These are phyloP conservation scores for Tenualosa thibaudeaui DNA, from an alignment of 2,797 vertebrate genomes.

Conservation along the genomic window DNA sequence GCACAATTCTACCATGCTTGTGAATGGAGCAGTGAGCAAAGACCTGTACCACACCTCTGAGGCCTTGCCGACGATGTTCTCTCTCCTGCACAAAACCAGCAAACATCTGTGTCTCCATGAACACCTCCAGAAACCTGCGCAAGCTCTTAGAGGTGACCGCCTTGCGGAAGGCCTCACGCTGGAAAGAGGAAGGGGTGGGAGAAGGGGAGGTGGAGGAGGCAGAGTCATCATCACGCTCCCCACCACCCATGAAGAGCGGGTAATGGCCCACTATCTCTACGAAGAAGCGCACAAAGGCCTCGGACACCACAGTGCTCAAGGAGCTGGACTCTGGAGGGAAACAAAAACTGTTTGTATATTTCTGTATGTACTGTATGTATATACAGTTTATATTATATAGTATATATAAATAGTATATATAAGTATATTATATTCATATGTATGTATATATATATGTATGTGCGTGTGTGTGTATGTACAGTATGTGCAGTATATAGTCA, in stretches of 20 bases:
- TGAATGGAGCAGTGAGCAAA: background rate
- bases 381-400: too few relatives aligned
- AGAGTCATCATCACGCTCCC: constrained; percentile 87
- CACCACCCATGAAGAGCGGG: constrained; percentile 84
- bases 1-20: background rate
- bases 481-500: too few relatives aligned
- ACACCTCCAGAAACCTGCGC: constrained; percentile 92
- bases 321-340: constrained; percentile 74
- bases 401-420: too few relatives aligned
- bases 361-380: too few relatives aligned
- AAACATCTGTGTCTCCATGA: constrained; percentile 98
- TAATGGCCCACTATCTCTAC: constrained; percentile 97
- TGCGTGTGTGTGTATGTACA: too few relatives aligned
- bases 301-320: constrained; percentile 89
- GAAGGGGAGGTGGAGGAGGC: constrained; percentile 66
- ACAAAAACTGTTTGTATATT: background rate
- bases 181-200: constrained; percentile 72
- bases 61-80: constrained; percentile 87
- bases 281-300: constrained; percentile 97
- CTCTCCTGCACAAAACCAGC: constrained; percentile 93
- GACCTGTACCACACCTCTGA: constrained; percentile 76
- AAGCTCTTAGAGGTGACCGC: constrained; percentile 93
- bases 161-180: constrained; percentile 93
- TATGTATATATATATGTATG: too few relatives aligned
- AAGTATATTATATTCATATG: too few relatives aligned